Evolutionary conservation across 2,797 vertebrate genomes (phyloP).

Genomic region (Urocyon cinereoargenteus): DNA sequence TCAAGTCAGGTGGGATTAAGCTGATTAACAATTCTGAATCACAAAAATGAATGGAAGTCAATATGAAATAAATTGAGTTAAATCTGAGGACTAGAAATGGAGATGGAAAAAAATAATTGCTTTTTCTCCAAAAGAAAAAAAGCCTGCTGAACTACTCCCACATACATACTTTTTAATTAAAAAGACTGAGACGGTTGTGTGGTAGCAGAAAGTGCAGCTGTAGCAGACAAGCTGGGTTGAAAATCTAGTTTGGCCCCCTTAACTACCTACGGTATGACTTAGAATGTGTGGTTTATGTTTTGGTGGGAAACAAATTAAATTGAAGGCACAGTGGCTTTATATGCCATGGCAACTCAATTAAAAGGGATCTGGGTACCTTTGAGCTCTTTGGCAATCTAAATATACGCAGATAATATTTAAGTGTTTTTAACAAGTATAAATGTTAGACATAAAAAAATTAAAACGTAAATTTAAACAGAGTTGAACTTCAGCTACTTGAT

Average conservation of each 20-base stretch:
- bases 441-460: not conserved
- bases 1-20: not conserved
- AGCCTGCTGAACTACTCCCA: not conserved
- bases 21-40: not conserved
- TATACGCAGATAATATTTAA: not conserved
- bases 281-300: not conserved
- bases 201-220: not conserved
- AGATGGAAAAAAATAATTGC: constrained; percentile 61
- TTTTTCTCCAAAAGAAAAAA: not conserved
- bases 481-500: constrained; percentile 29
- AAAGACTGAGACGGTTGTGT: not conserved
- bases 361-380: not conserved
- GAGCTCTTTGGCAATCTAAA: not conserved
- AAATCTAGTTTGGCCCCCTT: not conserved
- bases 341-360: not conserved
- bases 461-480: constrained; percentile 45
- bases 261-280: not conserved
- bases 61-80: constrained; percentile 66
- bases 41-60: constrained; percentile 60
- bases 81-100: constrained; percentile 56
- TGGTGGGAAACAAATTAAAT: not conserved
- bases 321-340: constrained; percentile 9
- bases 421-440: constrained; percentile 48
- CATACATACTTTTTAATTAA: constrained; percentile 21
- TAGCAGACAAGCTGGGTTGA: not conserved